Evolutionary conservation across 2,113 vertebrate genomes (phyloP).

Genomic region (Actinemys pallida): DNA sequence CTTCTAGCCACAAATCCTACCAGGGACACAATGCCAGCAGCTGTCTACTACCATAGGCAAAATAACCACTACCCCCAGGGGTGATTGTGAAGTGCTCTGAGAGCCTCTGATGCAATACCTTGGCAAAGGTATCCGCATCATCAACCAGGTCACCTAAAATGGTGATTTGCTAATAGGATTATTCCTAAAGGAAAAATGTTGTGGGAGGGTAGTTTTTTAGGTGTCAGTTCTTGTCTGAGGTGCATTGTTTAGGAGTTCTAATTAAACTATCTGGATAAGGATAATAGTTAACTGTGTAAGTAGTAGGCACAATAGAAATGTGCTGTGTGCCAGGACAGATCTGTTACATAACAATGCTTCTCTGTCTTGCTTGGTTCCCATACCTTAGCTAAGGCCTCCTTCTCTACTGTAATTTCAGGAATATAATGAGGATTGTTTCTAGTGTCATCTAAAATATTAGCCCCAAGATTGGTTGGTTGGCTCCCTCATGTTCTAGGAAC

Average conservation of each 20-base stretch:
- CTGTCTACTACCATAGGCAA: background rate
- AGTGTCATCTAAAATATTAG: background rate
- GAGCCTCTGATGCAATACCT: background rate
- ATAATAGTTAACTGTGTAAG: background rate
- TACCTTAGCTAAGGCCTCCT: background rate
- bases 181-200: background rate
- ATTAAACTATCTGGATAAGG: background rate
- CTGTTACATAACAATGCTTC: background rate
- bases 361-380: background rate
- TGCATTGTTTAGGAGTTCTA: background rate
- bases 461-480: background rate
- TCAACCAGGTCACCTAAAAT: background rate
- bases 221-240: background rate
- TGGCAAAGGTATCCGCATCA: background rate
- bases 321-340: background rate
- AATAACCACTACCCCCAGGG: background rate
- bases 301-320: background rate
- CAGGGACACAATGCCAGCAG: background rate
- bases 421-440: background rate
- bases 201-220: background rate
- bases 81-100: background rate
- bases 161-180: background rate
- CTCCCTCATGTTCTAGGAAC: background rate
- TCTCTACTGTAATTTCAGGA: background rate
- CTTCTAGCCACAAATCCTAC: background rate